These are phyloP conservation scores for Drosophila quadrilineata DNA, from an alignment of 1,140 invertebrate species.

Conservation along the genomic window DNA sequence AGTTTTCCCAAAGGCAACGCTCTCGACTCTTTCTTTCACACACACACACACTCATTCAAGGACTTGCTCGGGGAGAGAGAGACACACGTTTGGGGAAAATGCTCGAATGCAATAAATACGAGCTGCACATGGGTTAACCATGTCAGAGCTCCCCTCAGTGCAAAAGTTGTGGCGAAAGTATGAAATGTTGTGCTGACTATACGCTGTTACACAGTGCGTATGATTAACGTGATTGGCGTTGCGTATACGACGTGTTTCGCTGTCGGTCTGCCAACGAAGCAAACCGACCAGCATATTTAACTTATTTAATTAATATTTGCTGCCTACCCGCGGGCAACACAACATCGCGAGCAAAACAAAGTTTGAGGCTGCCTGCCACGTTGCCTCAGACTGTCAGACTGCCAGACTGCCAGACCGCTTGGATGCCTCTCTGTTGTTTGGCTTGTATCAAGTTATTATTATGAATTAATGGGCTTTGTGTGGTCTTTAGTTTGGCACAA, in stretches of 20 bases:
- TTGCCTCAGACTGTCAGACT: not conserved
- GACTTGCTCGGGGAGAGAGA: conserved; percentile 1
- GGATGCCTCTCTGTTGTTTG: conserved; percentile 31
- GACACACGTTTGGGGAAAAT: conserved; percentile 13
- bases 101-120: conserved; percentile 63
- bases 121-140: conserved; percentile 51
- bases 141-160: conserved; percentile 16
- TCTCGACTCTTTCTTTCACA: not conserved
- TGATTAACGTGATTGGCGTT: conserved; percentile 41
- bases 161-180: conserved; percentile 27
- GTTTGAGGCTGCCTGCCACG: not conserved
- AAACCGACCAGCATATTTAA: conserved; percentile 30
- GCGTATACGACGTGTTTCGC: conserved; percentile 42
- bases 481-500: conserved; percentile 58
- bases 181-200: conserved; percentile 2
- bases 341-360: no score
- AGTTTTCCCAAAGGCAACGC: conserved; percentile 35
- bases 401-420: not conserved
- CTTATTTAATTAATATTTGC: conserved; percentile 49
- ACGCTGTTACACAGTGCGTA: conserved; percentile 28
- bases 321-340: conserved; percentile 11
- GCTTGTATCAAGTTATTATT: conserved; percentile 61
- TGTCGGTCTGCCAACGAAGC: not conserved
- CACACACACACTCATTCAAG: not conserved
- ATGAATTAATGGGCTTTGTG: conserved; percentile 60